phyloP scores from a whole-genome alignment of 2,888 invertebrate species.

The Ochropacha duplaris region DNA sequence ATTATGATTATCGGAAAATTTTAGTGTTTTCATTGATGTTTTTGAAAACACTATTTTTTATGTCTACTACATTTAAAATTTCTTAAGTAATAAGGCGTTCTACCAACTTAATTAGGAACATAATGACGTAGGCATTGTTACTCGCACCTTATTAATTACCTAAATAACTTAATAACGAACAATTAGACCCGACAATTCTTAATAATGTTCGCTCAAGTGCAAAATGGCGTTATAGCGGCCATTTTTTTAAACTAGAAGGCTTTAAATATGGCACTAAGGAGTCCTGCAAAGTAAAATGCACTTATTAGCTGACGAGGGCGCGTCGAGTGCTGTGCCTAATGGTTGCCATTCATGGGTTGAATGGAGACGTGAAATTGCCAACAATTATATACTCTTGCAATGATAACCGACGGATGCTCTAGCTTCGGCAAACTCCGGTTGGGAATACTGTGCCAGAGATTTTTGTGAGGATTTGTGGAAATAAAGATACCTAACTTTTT shows the following conservation, averaged over 20 bases:
- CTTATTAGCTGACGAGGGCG: constrained; percentile 79
- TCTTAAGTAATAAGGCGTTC: background rate
- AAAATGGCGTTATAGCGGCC: constrained; percentile 38
- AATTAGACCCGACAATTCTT: constrained; percentile 52
- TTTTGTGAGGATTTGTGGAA: background rate
- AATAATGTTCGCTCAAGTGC: constrained; percentile 44
- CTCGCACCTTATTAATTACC: constrained; percentile 42
- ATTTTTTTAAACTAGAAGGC: constrained; percentile 57
- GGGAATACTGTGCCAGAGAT: constrained; percentile 22
- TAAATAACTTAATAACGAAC: constrained; percentile 61
- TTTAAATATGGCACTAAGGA: constrained; percentile 75
- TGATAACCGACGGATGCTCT: constrained; percentile 77
- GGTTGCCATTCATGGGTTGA: constrained; percentile 78
- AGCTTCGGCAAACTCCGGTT: constrained; percentile 60
- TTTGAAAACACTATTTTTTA: too few species aligned
- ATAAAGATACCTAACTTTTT: constrained; percentile 18
- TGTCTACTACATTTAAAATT: too few species aligned
- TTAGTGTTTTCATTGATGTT: too few species aligned
- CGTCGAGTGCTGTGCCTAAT: constrained; percentile 75
- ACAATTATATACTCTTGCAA: constrained; percentile 81
- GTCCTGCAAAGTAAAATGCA: constrained; percentile 79
- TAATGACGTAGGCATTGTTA: constrained; percentile 15
- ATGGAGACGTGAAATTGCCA: constrained; percentile 79
- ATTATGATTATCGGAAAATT: too few species aligned
- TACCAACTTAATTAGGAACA: constrained; percentile 3